Base-by-base conservation (phyloP, 2,888 invertebrate genomes). In the Sipha maydis region DNA sequence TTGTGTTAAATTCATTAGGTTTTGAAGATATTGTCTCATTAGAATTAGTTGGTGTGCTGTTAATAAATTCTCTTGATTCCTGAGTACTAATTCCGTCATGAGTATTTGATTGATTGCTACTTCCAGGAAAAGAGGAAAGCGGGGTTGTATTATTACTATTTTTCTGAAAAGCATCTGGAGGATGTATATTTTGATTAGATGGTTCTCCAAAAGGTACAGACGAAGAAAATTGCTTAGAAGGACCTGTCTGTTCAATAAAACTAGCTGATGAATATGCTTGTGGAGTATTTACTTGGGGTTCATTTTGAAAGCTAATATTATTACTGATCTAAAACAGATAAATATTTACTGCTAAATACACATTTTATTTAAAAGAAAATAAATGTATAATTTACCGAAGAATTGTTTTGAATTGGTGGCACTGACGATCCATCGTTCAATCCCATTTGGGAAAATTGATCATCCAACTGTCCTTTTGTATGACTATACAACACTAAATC, bases 381-480 rank as follows among this genome's bases (percentile, higher is more conserved):
- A 41, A 67, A 77, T 21, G 48, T 38, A 67, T 8, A 25, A 69
- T 69, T 85, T 54, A 85, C 85, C 17, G 54, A 54, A 54, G 3
- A 69, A 85, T 67, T 85, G n/a, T 54, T 78, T 85, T 77, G 78
- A 69, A 85, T 9, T 48, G 48, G 31, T 48, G 77, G 77, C 9
- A 48, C 2, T 69, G 69, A 69, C n/a, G 78, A 34, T 78, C 69
- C 78, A 54, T 69, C 78, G 78, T 85, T 85, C 17, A 85, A 78
- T 69, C 85, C 85, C 8, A 85, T 54, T 54, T 77, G 69, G 28
- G 77, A 78, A 85, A 85, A 85, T 54, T 85, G 77, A 78, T 85
- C 77, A 85, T 85, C 78, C n/a, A 85, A 78, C 69, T 78, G 31
- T 54, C 54, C 77, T 54, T 85, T 77, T 5, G 67, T 34, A 3